Percentiles rank a stretch among this genome's conserved stretches.
Evolutionary conservation across 2,797 vertebrate species (phyloP).

Genomic region (Chromis chromis): DNA sequence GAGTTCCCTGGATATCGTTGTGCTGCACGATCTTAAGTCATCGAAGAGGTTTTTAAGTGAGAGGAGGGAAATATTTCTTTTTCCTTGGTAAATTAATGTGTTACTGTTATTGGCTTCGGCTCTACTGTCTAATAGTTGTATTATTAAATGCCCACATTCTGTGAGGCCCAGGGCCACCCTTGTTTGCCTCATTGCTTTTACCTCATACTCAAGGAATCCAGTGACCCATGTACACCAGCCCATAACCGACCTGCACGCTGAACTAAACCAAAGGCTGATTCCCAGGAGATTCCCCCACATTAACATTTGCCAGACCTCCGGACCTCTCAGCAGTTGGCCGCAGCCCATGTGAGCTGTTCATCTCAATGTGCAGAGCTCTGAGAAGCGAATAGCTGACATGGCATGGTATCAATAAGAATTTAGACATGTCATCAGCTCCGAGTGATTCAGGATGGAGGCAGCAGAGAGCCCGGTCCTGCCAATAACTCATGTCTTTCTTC

Average conservation of each 20-base stretch:
- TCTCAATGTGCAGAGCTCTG: slow-evolving; percentile 35
- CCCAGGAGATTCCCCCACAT: slow-evolving; percentile 42
- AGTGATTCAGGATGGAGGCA: slow-evolving; percentile 60
- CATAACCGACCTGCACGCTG: slow-evolving; percentile 44
- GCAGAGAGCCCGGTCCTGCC: slow-evolving; percentile 47
- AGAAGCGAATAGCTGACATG: slow-evolving; percentile 56
- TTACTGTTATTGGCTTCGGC: slow-evolving; percentile 21
- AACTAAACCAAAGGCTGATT: slow-evolving; percentile 48
- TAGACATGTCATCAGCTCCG: slow-evolving; percentile 63
- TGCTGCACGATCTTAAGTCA: neutral
- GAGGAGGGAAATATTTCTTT: slow-evolving; percentile 15
- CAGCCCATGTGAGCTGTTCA: slow-evolving; percentile 15
- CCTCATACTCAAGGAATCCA: slow-evolving; percentile 72
- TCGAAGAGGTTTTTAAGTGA: slow-evolving; percentile 4
- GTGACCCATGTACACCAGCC: slow-evolving; percentile 56
- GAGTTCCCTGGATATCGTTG: neutral
- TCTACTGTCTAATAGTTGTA: slow-evolving; percentile 50
- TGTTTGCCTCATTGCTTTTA: slow-evolving; percentile 74
- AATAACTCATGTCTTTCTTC: slow-evolving; percentile 47
- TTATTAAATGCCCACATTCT: slow-evolving; percentile 50
- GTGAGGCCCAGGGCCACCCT: slow-evolving; percentile 54
- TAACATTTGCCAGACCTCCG: slow-evolving; percentile 56
- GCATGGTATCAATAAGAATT: slow-evolving; percentile 60
- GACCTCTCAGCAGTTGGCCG: slow-evolving; percentile 42
- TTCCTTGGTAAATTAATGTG: slow-evolving; percentile 28